These are phyloP conservation scores for Lates calcarifer DNA, from an alignment of 2,113 vertebrate species.

Conservation along the genomic window DNA sequence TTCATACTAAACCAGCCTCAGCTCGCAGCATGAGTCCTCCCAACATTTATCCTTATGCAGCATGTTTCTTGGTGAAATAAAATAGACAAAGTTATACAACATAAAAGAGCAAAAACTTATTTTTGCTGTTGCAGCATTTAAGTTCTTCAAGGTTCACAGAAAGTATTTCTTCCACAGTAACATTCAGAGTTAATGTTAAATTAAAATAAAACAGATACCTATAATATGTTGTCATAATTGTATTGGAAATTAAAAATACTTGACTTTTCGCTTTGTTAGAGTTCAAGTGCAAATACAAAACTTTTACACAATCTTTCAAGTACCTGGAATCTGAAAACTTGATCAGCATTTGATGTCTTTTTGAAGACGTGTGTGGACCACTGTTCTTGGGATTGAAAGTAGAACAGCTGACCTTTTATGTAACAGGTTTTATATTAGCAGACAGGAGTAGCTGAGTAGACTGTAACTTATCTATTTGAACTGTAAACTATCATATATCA, in stretches of 20 bases:
- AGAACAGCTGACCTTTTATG: not conserved
- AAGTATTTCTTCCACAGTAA: not conserved
- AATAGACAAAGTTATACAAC: conserved; percentile 8
- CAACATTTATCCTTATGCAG: not conserved
- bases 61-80: not conserved
- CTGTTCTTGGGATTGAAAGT: not conserved
- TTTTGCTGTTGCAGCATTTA: not conserved
- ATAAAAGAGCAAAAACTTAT: not conserved
- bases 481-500: not conserved
- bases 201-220: not conserved
- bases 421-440: conserved; percentile 5
- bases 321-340: not conserved
- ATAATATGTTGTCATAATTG: not conserved
- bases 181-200: conserved; percentile 2
- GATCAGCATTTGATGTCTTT: not conserved
- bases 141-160: not conserved
- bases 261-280: not conserved
- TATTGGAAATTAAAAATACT: not conserved
- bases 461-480: not conserved
- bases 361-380: not conserved
- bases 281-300: not conserved
- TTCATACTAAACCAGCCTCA: not conserved
- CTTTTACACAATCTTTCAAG: not conserved
- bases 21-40: not conserved
- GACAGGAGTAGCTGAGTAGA: not conserved